A percentile compares a stretch with the other conserved stretches of the same genome.
phyloP scores from a whole-genome alignment of 1,140 invertebrate species.

The Heliconius himera region DNA sequence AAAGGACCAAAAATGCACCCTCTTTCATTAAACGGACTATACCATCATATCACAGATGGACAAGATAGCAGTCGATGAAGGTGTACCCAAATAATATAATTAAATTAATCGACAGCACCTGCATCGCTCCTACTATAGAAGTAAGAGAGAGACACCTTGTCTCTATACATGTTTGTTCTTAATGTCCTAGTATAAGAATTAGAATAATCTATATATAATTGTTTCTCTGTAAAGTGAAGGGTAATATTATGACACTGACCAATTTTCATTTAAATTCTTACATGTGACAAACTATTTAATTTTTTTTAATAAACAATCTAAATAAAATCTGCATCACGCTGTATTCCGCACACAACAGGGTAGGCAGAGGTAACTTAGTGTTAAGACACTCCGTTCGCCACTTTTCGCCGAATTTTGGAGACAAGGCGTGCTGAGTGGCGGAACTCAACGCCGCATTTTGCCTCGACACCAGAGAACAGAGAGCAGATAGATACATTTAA shows the following conservation, averaged over 20 bases:
- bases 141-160: constrained; percentile 55
- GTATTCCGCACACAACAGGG: no score
- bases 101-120: constrained; percentile 65
- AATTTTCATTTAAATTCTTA: not conserved
- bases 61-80: constrained; percentile 58
- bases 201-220: constrained; percentile 11
- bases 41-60: constrained; percentile 57
- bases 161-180: not conserved
- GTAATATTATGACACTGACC: not conserved
- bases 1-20: constrained; percentile 40
- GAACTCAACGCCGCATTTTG: no score
- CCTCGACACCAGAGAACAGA: no score
- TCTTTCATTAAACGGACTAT: constrained; percentile 40
- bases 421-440: no score
- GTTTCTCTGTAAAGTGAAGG: not conserved
- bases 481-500: no score
- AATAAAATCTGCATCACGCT: no score
- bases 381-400: no score
- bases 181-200: not conserved
- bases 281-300: not conserved
- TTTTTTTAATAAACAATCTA: no score
- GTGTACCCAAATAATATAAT: constrained; percentile 65
- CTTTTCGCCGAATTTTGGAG: no score
- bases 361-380: no score
- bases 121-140: constrained; percentile 45